Evolutionary conservation across 2,797 vertebrate genomes (phyloP), one percentile per base, ranked within the genome.

Genomic region (Lepus townsendii): DNA sequence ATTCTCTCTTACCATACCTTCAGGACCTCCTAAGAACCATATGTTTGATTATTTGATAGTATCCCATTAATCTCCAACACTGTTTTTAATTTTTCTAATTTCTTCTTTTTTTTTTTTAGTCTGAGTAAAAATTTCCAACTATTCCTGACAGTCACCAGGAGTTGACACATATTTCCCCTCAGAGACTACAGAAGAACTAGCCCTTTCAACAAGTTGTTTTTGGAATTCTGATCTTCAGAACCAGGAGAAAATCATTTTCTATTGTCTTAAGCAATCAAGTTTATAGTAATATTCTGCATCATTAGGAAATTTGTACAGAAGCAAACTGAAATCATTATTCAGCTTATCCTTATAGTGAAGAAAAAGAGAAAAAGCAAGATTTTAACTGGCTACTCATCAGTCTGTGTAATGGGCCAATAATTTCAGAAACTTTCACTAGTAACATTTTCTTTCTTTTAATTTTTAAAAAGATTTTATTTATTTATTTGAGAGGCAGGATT

Each of bases 311-410:
- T 65, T 87, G 73, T 80, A n/a, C 2, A 71, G 52, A 10, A 75
- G 30, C 17, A 88, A 85, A 71, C 22, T 35, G 10, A 93, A 88
- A 73, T 92, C n/a, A 85, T 92, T 65, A 77, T 66, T 63, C 92
- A 83, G 72, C 24, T 57, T 42, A n/a, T 27, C 88, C 17, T 77
- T 72, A 63, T 26, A 57, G 32, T 54, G 47, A 32, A 76, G 38
- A 80, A 89, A 88, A 77, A 19, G 13, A 83, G 71, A 68, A 20
- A 83, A 79, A 88, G 24, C 17, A 85, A 65, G 38, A 47, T 83
- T 38, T 79, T 71, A 35, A 35, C 6, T 35, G n/a, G 6, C 5
- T 60, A 47, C 35, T 42, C 57, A 85, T 87, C 47, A 73, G 0
- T 47, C 42, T 63, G 47, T 76, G 26, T 83, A 60, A 35, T 75